A percentile compares a stretch with the other conserved stretches of the same genome.
Conservation (phyloP, 2,113 vertebrate species). For the Chloebia gouldiae region DNA sequence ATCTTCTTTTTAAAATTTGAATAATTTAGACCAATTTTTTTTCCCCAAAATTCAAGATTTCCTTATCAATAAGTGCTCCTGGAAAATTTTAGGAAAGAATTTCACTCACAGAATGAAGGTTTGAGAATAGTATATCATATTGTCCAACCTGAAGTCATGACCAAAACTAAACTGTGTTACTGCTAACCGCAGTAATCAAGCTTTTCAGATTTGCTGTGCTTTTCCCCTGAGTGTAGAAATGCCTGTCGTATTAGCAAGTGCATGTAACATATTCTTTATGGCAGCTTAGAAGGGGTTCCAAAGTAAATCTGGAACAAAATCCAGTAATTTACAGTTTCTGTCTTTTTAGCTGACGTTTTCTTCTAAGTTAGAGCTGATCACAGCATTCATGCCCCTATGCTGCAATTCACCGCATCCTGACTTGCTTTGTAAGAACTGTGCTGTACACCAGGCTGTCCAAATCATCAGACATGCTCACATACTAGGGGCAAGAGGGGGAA, state of each 20-base stretch:
- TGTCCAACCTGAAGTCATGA: background rate
- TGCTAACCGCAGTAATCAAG: background rate
- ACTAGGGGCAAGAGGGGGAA: rapidly evolving
- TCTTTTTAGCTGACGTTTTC: background rate
- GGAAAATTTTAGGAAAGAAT: background rate
- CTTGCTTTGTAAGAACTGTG: background rate
- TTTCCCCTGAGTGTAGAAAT: background rate
- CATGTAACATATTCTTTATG: background rate
- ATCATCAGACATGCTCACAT: background rate
- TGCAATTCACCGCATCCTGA: background rate
- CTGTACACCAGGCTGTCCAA: background rate
- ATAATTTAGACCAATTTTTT: background rate
- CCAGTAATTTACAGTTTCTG: background rate
- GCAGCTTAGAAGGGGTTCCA: background rate
- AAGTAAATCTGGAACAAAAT: background rate
- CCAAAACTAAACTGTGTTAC: background rate
- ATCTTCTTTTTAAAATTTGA: background rate
- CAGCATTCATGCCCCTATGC: background rate
- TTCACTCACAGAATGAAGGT: background rate
- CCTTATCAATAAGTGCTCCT: background rate
- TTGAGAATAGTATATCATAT: background rate
- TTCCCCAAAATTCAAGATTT: background rate
- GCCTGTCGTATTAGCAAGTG: rapidly evolving
- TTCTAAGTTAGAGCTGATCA: background rate
- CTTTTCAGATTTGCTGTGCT: background rate